A percentile compares a stretch with the other conserved stretches of the same genome.
Conservation (phyloP, 1,140 invertebrate genomes). For the Ooceraea biroi region DNA sequence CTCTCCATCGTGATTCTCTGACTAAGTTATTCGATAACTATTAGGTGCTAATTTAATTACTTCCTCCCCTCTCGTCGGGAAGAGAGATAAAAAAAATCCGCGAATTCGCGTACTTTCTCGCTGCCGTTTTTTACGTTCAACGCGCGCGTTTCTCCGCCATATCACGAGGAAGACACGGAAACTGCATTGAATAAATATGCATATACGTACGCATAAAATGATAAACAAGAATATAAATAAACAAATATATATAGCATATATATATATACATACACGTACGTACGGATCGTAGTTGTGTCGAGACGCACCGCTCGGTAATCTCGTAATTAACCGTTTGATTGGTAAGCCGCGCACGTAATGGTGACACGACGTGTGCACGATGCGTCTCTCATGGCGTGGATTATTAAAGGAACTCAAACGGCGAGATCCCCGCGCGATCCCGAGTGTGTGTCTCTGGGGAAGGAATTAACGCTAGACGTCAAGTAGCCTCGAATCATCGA, state of each 20-base stretch:
- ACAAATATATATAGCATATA: constrained; percentile 62
- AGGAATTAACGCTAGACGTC: constrained; percentile 53
- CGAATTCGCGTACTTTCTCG: neutral
- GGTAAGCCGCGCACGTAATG: constrained; percentile 48
- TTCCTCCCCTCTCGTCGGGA: neutral
- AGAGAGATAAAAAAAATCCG: neutral
- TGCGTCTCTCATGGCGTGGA: constrained; percentile 39
- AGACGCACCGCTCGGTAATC: constrained; percentile 61
- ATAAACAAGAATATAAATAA: constrained; percentile 67
- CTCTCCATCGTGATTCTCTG: neutral
- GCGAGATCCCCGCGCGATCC: constrained; percentile 5
- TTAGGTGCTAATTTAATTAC: constrained; percentile 25
- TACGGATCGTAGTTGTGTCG: constrained; percentile 71
- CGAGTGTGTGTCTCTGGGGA: constrained; percentile 42
- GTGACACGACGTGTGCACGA: constrained; percentile 40
- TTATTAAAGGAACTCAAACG: constrained; percentile 26
- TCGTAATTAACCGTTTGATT: constrained; percentile 67
- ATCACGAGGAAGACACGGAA: constrained; percentile 46
- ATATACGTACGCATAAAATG: constrained; percentile 70
- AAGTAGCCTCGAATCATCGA: constrained; percentile 75
- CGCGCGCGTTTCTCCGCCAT: neutral
- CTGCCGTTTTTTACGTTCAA: neutral
- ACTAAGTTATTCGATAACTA: constrained; percentile 3
- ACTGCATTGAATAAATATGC: constrained; percentile 68
- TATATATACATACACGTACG: constrained; percentile 65